Evolutionary conservation across 64 coral and sea anemone species (phyloP).

Genomic region (Acropora yongei): DNA sequence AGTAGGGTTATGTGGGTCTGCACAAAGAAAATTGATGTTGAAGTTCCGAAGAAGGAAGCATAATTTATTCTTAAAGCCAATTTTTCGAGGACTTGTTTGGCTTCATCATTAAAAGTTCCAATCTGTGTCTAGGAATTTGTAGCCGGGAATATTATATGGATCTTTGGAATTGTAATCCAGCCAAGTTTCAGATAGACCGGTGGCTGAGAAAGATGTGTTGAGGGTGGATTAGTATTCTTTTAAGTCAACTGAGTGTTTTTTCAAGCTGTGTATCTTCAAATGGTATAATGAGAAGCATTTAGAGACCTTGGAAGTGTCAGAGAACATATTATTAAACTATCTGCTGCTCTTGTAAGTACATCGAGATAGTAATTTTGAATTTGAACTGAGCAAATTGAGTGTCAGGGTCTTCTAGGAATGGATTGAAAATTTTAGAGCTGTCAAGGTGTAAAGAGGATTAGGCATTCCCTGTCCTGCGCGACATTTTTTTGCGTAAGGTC

Average conservation of each 20-base stretch:
- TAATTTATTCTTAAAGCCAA: constrained; percentile 63
- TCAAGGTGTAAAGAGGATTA: constrained; percentile 54
- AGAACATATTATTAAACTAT: neutral
- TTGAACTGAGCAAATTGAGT: constrained; percentile 34
- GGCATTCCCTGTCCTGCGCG: too few relatives aligned
- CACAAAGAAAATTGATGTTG: too few relatives aligned
- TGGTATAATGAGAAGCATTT: constrained; percentile 38
- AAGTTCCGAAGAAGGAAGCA: constrained; percentile 54
- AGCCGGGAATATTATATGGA: constrained; percentile 38
- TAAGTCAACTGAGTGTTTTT: constrained; percentile 31
- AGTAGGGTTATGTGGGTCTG: neutral
- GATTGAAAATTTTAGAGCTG: constrained; percentile 48
- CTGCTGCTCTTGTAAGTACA: neutral
- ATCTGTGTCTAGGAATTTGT: constrained; percentile 4
- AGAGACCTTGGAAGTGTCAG: neutral
- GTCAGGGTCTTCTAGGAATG: constrained; percentile 58
- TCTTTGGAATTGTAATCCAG: too few relatives aligned
- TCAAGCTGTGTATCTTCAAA: constrained; percentile 36
- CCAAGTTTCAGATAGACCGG: constrained; percentile 52
- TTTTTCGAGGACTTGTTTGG: constrained; percentile 41
- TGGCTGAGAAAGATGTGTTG: constrained; percentile 34
- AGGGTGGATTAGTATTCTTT: constrained; percentile 41
- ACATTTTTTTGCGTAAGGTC: too few relatives aligned
- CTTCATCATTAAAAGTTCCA: constrained; percentile 39
- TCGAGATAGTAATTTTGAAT: neutral